phyloP scores from a whole-genome alignment of 2,113 vertebrate genomes.

The Saguinus midas region DNA sequence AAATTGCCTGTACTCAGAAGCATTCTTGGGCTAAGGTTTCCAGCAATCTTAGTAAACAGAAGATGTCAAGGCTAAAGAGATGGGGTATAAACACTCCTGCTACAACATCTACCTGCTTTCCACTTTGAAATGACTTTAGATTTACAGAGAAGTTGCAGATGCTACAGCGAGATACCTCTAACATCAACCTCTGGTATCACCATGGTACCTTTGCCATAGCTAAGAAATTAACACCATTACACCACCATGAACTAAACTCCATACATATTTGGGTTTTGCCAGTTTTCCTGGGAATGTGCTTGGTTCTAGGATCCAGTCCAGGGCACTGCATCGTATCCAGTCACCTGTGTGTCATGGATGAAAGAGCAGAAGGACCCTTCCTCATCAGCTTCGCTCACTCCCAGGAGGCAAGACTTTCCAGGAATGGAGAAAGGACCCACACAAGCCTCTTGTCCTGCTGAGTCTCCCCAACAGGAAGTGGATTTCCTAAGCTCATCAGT shows the following conservation, averaged over 20 bases:
- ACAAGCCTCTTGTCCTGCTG: fast-evolving
- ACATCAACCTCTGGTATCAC: background rate
- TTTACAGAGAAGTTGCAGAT: background rate
- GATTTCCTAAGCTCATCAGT: background rate
- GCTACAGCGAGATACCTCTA: background rate
- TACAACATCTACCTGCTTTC: background rate
- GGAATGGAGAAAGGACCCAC: background rate
- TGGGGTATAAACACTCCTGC: background rate
- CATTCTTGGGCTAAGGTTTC: background rate
- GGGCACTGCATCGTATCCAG: background rate
- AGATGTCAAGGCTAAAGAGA: background rate
- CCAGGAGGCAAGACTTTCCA: background rate
- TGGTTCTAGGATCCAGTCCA: background rate
- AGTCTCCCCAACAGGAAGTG: background rate
- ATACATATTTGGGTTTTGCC: background rate
- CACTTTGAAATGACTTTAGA: background rate
- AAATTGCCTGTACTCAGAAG: background rate
- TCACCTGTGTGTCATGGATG: background rate
- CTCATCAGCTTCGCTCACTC: background rate
- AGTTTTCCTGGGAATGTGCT: background rate
- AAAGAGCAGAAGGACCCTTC: background rate
- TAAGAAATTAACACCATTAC: background rate
- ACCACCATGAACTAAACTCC: background rate
- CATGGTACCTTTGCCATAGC: background rate
- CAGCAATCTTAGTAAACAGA: background rate